Conservation (phyloP, 1,140 invertebrate genomes). For the Cheumatopsyche charites region DNA sequence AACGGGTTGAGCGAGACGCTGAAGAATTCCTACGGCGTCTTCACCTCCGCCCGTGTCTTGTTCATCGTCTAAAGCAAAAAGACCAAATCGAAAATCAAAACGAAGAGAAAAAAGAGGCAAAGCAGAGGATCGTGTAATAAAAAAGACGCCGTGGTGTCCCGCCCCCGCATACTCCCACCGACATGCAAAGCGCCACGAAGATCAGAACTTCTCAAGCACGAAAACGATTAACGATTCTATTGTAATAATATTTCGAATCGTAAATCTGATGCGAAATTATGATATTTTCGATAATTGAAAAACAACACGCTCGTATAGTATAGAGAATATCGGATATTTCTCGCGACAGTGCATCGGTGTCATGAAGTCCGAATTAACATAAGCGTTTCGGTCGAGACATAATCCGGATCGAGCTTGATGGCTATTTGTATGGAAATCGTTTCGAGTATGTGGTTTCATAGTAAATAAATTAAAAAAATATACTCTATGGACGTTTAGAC, state of each 20-base stretch:
- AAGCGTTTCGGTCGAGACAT: conserved; percentile 28
- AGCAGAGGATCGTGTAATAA: conserved; percentile 30
- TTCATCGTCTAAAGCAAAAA: conserved; percentile 32
- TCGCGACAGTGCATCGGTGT: not conserved
- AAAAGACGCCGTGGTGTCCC: conserved; percentile 8
- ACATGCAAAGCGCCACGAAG: conserved; percentile 30
- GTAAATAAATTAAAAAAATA: not conserved
- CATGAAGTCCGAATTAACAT: conserved; percentile 35
- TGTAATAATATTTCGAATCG: no score
- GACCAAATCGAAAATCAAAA: conserved; percentile 26
- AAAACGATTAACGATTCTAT: no score
- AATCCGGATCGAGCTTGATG: conserved; percentile 23
- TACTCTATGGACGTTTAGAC: not conserved
- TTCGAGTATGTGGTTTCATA: conserved; percentile 13
- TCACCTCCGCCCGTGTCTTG: conserved; percentile 34
- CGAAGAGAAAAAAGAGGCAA: not conserved
- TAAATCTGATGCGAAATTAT: no score
- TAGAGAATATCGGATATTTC: no score
- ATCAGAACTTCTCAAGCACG: no score
- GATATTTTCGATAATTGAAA: no score
- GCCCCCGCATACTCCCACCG: conserved; percentile 27
- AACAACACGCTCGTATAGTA: no score
- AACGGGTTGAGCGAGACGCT: not conserved
- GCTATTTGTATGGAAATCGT: conserved; percentile 41
- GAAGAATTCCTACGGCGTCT: conserved; percentile 25